Evolutionary conservation across 2,113 vertebrate genomes (phyloP), one percentile per base, ranked within the genome.

Genomic region (Prionailurus viverrinus): DNA sequence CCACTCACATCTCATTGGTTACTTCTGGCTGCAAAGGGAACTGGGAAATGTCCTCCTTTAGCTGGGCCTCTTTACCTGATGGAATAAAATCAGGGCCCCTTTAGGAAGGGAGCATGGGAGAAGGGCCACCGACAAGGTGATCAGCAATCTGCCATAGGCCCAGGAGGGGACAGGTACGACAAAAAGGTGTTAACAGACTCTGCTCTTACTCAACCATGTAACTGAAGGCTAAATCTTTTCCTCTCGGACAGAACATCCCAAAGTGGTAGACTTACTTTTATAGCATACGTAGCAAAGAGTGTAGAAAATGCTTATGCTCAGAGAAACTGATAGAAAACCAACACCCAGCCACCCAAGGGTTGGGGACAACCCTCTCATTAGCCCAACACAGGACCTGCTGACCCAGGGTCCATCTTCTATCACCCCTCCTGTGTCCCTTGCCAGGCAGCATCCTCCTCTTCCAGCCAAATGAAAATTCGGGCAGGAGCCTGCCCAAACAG

Each of bases 251-350:
- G 53, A 96, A 94, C 10, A 55, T 89, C 45, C 21, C 73, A 48
- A 84, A 61, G 13, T 45, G 16, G 39, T 81, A 36, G 73, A 94
- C 58, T 73, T 93, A 39, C 58, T 95, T 94, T 93, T 87, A 31
- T 66, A 45, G 74, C 68, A 61, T 25, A 73, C 31, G 14, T 55
- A 73, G 74, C 45, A 89, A 92, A 80, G 65, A 63, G 15, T 69
- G 0, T 80, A 27, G 74, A 45, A 74, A 80, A 76, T 14, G 21
- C 86, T 76, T 89, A 66, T 63, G 48, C 41, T 84, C 90, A 94
- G 91, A 93, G 85, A 89, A 95, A 73, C 48, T 39, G 81, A 39
- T 27, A 87, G 68, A 91, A 79, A 84, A 51, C 81, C 48, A 53
- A 6, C 13, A 48, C n/a, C n/a, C 16, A 3, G 39, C 25, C 45